A percentile compares a stretch with the other conserved stretches of the same genome.
These are phyloP conservation scores for Epinephelus cyanopodus DNA, from an alignment of 2,113 vertebrate genomes.

Conservation along the genomic window DNA sequence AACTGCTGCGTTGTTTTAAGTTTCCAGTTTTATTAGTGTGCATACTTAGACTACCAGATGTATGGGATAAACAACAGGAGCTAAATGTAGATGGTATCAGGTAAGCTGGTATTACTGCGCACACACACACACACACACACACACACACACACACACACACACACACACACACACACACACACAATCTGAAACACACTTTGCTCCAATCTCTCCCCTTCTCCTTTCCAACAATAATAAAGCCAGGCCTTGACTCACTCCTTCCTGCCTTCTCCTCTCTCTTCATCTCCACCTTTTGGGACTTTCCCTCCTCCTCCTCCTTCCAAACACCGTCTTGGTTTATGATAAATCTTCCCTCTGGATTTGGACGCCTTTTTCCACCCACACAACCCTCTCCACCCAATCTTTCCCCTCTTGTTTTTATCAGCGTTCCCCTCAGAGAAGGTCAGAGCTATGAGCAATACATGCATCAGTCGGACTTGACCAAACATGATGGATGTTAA, in stretches of 20 bases:
- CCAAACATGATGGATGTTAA: background rate
- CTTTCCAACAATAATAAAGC: slow-evolving; percentile 68
- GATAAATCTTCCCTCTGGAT: slow-evolving; percentile 50
- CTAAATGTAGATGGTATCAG: slow-evolving; percentile 6
- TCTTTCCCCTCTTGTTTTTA: background rate
- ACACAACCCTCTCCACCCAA: slow-evolving; percentile 37
- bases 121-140: slow-evolving; percentile 17
- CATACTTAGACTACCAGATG: background rate
- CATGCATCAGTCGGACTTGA: background rate
- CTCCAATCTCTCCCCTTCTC: slow-evolving; percentile 27
- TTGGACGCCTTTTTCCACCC: slow-evolving; percentile 23
- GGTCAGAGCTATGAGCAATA: slow-evolving; percentile 5
- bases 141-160: background rate
- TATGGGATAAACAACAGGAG: background rate
- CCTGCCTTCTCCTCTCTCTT: slow-evolving; percentile 55
- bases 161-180: slow-evolving; percentile 2
- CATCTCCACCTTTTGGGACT: slow-evolving; percentile 66
- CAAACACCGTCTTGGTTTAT: slow-evolving; percentile 25
- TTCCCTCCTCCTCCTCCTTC: slow-evolving; percentile 51
- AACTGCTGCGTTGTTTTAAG: too few species aligned
- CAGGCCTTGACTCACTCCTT: slow-evolving; percentile 61
- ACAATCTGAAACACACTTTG: slow-evolving; percentile 25
- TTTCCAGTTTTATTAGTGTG: background rate
- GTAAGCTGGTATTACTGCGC: too few species aligned
- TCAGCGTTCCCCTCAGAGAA: background rate